Conservation (phyloP, 2,888 invertebrate species). For the Eupithecia inturbata region DNA sequence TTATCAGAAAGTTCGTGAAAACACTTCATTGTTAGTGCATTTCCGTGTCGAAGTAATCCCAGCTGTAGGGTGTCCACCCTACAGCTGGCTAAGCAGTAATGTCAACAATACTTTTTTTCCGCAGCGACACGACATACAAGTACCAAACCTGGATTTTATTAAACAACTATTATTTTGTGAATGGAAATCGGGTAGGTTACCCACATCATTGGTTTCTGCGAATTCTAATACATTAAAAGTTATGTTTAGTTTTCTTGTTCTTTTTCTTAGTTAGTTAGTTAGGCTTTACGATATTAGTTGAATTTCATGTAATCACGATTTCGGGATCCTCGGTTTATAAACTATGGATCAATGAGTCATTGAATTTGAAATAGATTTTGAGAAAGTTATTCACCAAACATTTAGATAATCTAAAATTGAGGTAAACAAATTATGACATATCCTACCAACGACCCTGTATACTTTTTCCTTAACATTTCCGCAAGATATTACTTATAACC, state of each 20-base stretch:
- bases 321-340: too few species aligned
- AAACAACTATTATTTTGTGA: background rate
- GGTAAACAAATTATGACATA: background rate
- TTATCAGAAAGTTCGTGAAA: constrained; percentile 1
- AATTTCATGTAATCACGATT: too few species aligned
- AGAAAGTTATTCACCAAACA: background rate
- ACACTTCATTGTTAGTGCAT: background rate
- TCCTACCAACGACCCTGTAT: background rate
- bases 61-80: too few species aligned
- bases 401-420: background rate
- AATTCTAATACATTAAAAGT: too few species aligned
- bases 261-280: too few species aligned
- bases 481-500: constrained; percentile 4
- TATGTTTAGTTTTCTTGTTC: too few species aligned
- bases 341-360: background rate
- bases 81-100: too few species aligned
- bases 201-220: too few species aligned
- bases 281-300: too few species aligned
- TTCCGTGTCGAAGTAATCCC: background rate
- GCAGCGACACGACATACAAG: background rate
- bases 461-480: background rate
- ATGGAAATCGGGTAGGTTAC: background rate
- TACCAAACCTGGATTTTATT: background rate
- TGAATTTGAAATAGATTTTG: background rate
- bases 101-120: background rate